These are phyloP conservation scores for Chlamydotis undulata DNA, from an alignment of 2,113 vertebrate genomes.

Conservation along the genomic window DNA sequence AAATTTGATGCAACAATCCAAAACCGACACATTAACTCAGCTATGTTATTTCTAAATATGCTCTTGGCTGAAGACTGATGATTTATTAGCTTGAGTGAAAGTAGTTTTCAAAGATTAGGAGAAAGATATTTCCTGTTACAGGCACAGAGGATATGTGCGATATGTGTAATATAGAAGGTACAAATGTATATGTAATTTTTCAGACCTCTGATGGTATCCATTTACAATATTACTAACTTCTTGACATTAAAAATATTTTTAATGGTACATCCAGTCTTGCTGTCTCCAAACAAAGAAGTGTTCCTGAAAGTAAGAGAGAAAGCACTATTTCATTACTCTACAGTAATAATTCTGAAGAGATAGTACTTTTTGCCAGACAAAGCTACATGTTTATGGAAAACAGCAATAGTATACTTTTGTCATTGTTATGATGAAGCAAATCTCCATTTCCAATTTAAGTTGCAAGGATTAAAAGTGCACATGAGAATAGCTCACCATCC, in stretches of 20 bases:
- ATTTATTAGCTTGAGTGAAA: background rate
- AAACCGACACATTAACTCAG: background rate
- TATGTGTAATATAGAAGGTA: background rate
- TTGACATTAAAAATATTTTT: background rate
- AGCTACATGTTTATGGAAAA: background rate
- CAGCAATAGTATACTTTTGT: background rate
- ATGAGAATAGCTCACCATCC: background rate
- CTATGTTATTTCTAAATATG: background rate
- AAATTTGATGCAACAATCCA: background rate
- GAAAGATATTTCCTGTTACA: background rate
- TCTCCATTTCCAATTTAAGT: background rate
- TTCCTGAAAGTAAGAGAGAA: background rate
- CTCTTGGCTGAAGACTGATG: background rate
- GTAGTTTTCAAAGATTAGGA: background rate
- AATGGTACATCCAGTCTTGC: background rate
- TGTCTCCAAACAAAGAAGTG: background rate
- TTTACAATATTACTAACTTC: background rate
- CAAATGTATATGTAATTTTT: background rate
- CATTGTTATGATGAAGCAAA: background rate
- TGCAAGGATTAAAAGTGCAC: background rate
- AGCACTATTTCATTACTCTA: background rate
- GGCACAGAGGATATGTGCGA: background rate
- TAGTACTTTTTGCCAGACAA: background rate
- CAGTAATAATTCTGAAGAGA: background rate
- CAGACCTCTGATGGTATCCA: rapidly evolving